Base-by-base conservation (phyloP, 2,113 vertebrate species). In the Meleagris gallopavo region DNA sequence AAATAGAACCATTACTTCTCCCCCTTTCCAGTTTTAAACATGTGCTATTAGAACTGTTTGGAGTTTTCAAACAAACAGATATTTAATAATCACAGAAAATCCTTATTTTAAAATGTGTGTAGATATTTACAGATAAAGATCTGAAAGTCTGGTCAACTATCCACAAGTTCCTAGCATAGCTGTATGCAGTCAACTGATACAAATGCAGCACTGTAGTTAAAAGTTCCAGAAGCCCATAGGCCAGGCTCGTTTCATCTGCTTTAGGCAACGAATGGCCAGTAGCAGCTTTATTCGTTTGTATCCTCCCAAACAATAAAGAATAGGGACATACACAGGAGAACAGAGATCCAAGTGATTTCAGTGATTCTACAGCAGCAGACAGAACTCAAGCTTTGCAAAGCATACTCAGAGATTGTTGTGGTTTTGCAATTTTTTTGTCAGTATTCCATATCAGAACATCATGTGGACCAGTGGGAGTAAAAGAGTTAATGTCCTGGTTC, bases 61-160 rank as follows among this genome's bases (percentile, higher is more conserved):
- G 69, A 86, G 74, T 81, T 88, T 69, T 50, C 13, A 80, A 94
- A 81, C 9, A 81, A 70, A 58, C 46, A 32, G 50, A 45, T 64
- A 78, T 34, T 88, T 20, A 38, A 11, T 36, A 80, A 86, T 94
- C 21, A 64, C 45, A 82, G 71, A 89, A 89, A 92, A 84, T 43
- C 58, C 67, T 48, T 45, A 77, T 85, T 18, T 43, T 86, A 67
- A 91, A 83, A 18, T 18, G 21, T 6, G 4, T 7, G 9, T 54
- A 70, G 67, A 10, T 87, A 90, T 92, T 93, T 89, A 85, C 73
- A 82, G 74, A 75, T 50, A 45, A 25, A 25, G 21, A 34, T 92
- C 73, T 91, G 48, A 80, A 95, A 94, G 64, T 34, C 36, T 18
- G 69, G 81, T 18, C 81, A 87, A 85, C 84, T 92, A 93, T 29